Evolutionary conservation across 2,113 vertebrate species (phyloP).

Genomic region (Python bivittatus): DNA sequence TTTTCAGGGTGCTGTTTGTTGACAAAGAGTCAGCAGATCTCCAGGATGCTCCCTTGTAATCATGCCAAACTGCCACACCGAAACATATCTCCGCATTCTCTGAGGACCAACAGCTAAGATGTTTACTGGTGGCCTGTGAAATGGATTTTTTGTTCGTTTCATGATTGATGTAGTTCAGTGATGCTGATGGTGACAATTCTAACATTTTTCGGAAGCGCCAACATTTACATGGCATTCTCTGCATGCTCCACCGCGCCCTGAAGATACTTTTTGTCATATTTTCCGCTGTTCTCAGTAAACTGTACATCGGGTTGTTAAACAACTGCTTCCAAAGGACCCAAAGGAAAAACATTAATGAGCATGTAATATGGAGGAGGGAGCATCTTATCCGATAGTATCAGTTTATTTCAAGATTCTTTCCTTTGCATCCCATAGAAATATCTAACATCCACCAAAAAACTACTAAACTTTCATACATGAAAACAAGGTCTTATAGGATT

Average conservation of each 20-base stretch:
- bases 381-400: not conserved
- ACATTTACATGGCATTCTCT: slow-evolving; percentile 35
- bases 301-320: slow-evolving; percentile 65
- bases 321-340: slow-evolving; percentile 52
- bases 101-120: slow-evolving; percentile 22
- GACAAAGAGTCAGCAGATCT: slow-evolving; percentile 46
- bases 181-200: slow-evolving; percentile 38
- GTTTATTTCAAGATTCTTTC: not conserved
- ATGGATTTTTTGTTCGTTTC: slow-evolving; percentile 46
- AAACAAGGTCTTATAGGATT: not conserved
- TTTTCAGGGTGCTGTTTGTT: not conserved
- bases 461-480: not conserved
- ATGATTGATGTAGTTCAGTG: slow-evolving; percentile 60
- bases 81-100: slow-evolving; percentile 32
- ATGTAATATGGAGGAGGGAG: not conserved
- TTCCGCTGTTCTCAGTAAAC: slow-evolving; percentile 46
- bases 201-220: slow-evolving; percentile 16
- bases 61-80: slow-evolving; percentile 39
- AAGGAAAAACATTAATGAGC: not conserved
- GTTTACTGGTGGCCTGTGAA: slow-evolving; percentile 51
- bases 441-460: not conserved
- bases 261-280: slow-evolving; percentile 46
- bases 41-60: slow-evolving; percentile 31
- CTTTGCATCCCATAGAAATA: not conserved
- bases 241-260: slow-evolving; percentile 37